Evolutionary conservation across 1,140 invertebrate genomes (phyloP), one percentile per base, ranked within the genome.

Genomic region (Geopemphigus sp.): DNA sequence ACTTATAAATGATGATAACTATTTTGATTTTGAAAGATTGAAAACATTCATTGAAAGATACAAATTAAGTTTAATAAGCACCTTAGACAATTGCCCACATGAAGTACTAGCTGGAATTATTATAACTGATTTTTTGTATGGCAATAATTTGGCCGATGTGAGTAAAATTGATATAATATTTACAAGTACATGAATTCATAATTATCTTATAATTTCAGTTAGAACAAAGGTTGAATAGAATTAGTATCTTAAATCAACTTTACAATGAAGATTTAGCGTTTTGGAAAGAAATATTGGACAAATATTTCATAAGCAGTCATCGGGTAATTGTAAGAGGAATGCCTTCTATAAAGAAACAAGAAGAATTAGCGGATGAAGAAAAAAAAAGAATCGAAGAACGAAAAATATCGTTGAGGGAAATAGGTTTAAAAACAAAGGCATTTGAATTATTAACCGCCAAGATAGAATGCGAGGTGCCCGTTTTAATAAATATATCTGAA

Each of bases 51-150:
- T 96, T 50, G 88, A 91, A 80, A 90, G 91, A 81, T 89, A 90
- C 80, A 90, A 93, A 70, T 86, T 94, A 11, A 91, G 94, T 84
- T 87, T 89, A 83, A 86, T 93, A 63, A 91, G 89, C 81, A 87
- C 88, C 82, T 85, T 93, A 8, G 95, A 96, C 86, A 92, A 90
- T 29, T 88, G 88, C 81, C 93, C 94, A 2, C 92, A 94, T 84
- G 89, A 92, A 80, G 86, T 90, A 11, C 85, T 95, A 50, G 91
- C 93, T 3, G 91, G 90, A 83, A 89, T 91, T 82, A 88, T 93
- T 47, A 93, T 96, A 83, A 91, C 91, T 0, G 93, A 96, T 85
- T 90, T 93, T 82, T 86, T 97, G 24, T 96, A 95, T 86, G 93
- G 94, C 14, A 88, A 90, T 63, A 89, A 86, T 24, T 88, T 91